These are phyloP conservation scores for Erebia ligea DNA, from an alignment of 2,888 invertebrate genomes.

Conservation along the genomic window DNA sequence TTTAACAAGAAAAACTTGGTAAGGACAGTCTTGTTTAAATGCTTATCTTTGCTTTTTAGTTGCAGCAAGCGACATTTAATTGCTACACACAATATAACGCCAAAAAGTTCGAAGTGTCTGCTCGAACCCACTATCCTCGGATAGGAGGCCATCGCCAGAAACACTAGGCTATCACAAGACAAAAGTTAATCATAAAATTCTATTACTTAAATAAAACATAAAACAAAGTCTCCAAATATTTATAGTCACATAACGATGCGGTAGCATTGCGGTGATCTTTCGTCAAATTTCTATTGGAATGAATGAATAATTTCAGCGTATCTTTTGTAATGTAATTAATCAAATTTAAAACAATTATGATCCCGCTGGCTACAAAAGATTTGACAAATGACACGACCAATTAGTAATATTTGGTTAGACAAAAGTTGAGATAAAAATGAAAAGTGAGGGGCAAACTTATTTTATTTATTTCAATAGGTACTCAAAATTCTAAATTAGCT, in stretches of 20 bases:
- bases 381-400: constrained; percentile 7
- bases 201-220: background rate
- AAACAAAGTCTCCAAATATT: background rate
- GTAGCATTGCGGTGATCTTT: constrained; percentile 6
- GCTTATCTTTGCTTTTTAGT: too few relatives aligned
- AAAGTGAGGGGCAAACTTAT: background rate
- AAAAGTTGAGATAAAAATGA: background rate
- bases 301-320: constrained; percentile 32
- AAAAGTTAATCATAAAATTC: background rate
- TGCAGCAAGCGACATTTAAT: too few relatives aligned
- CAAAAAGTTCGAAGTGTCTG: too few relatives aligned
- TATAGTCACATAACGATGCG: background rate
- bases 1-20: too few relatives aligned
- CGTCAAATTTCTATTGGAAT: constrained; percentile 30
- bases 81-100: too few relatives aligned
- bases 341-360: constrained; percentile 36
- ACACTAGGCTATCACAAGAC: too few relatives aligned
- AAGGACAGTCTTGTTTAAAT: too few relatives aligned
- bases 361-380: constrained; percentile 28
- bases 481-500: too few relatives aligned
- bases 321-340: constrained; percentile 38
- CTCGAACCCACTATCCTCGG: too few relatives aligned
- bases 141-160: too few relatives aligned
- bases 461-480: too few relatives aligned
- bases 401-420: background rate